phyloP scores from a whole-genome alignment of 2,113 vertebrate species.

The Sinocyclocheilus maitianheensis region DNA sequence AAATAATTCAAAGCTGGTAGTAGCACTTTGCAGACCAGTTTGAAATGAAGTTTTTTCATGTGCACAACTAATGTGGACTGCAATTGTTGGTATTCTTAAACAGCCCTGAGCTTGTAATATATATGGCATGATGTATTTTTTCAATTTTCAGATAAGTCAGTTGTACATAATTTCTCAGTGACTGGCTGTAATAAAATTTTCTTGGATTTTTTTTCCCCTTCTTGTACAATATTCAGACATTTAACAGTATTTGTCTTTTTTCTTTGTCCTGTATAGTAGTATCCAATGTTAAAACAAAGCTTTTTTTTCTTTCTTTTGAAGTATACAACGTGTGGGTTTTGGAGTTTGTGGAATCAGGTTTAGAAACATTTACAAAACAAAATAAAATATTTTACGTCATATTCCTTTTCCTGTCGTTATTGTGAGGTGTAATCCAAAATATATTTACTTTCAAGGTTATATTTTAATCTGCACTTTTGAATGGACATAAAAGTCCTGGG shows the following conservation, averaged over 20 bases:
- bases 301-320: conserved; percentile 68
- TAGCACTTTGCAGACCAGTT: conserved; percentile 80
- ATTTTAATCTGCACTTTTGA: neutral
- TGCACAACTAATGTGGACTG: conserved; percentile 81
- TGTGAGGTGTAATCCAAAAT: neutral
- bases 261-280: conserved; percentile 91
- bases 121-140: conserved; percentile 93
- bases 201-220: conserved; percentile 85
- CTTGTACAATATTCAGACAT: conserved; percentile 89
- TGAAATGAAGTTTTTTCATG: conserved; percentile 79
- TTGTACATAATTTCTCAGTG: conserved; percentile 91
- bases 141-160: conserved; percentile 87
- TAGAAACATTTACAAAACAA: conserved; percentile 99
- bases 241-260: conserved; percentile 88
- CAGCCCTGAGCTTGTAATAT: conserved; percentile 83
- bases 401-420: conserved; percentile 23
- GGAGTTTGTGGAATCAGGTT: conserved; percentile 97
- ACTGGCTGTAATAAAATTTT: conserved; percentile 93
- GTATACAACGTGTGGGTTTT: conserved; percentile 90
- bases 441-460: neutral
- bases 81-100: conserved; percentile 74
- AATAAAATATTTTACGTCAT: conserved; percentile 98
- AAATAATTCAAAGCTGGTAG: conserved; percentile 77
- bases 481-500: neutral
- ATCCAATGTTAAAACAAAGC: conserved; percentile 83